These are phyloP conservation scores for Hyles lineata DNA, from an alignment of 2,888 invertebrate genomes.

Conservation along the genomic window DNA sequence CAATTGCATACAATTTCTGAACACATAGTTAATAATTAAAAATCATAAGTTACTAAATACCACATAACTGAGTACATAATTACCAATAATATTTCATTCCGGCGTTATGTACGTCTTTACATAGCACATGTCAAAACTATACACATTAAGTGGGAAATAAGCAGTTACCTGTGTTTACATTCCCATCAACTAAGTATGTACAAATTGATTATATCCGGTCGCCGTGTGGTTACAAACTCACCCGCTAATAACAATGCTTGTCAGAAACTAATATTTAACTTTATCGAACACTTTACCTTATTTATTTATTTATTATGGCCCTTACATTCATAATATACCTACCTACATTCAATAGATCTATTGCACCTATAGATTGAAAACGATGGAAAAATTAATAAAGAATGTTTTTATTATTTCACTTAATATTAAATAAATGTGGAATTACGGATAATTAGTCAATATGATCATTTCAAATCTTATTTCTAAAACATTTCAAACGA, in stretches of 20 bases:
- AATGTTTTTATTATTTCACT: no score
- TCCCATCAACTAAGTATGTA: conserved; percentile 30
- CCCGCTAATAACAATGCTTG: conserved; percentile 29
- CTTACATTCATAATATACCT: neutral
- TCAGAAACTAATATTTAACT: conserved; percentile 28
- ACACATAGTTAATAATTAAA: neutral
- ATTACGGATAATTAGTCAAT: neutral
- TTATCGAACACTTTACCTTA: conserved; percentile 26
- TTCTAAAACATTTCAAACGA: neutral
- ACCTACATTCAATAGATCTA: no score
- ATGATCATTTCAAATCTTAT: neutral
- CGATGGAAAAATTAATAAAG: no score
- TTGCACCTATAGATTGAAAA: no score
- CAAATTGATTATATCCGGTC: conserved; percentile 33
- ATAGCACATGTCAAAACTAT: neutral
- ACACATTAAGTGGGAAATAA: conserved; percentile 28
- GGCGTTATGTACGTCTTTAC: neutral
- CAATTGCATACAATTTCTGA: no score
- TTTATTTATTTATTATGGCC: conserved; percentile 2
- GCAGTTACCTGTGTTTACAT: conserved; percentile 29
- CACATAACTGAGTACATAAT: neutral
- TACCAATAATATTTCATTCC: neutral
- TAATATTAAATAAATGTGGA: no score
- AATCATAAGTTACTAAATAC: neutral
- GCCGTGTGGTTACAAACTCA: neutral